Conservation (phyloP, 2,113 vertebrate species). For the Misgurnus mizolepis region DNA sequence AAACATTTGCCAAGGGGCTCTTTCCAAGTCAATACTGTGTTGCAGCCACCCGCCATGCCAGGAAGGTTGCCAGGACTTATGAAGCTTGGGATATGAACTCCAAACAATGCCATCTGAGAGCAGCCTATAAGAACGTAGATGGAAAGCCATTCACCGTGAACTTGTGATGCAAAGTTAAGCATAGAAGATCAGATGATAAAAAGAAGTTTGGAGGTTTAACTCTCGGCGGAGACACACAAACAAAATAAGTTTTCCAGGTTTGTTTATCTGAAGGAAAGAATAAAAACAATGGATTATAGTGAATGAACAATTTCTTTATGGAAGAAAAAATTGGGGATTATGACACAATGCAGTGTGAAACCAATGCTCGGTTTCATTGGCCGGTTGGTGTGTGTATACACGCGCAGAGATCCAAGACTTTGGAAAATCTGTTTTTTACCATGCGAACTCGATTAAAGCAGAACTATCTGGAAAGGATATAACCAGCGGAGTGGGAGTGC, state of each 20-base stretch:
- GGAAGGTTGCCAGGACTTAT: constrained; percentile 35
- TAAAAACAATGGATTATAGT: constrained; percentile 43
- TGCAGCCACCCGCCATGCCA: constrained; percentile 31
- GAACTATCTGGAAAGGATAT: constrained; percentile 24
- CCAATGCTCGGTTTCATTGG: constrained; percentile 26
- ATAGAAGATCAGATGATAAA: constrained; percentile 37
- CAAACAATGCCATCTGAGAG: constrained; percentile 43
- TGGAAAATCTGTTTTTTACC: constrained; percentile 40
- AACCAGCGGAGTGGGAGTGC: constrained; percentile 18
- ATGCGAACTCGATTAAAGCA: constrained; percentile 50
- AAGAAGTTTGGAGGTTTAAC: not conserved
- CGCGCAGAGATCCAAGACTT: too few species aligned
- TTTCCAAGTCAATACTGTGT: constrained; percentile 37
- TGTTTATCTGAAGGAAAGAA: constrained; percentile 36
- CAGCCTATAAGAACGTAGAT: constrained; percentile 7
- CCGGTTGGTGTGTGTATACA: not conserved
- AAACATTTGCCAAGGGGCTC: constrained; percentile 20
- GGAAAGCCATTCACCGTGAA: constrained; percentile 18
- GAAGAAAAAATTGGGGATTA: constrained; percentile 25
- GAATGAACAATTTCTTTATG: constrained; percentile 44
- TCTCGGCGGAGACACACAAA: not conserved
- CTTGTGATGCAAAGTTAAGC: constrained; percentile 32
- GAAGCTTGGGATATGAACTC: constrained; percentile 34
- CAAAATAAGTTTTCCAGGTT: constrained; percentile 26
- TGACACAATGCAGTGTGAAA: constrained; percentile 32